Base-by-base conservation (phyloP, 1,140 invertebrate species). In the Penaeus indicus region DNA sequence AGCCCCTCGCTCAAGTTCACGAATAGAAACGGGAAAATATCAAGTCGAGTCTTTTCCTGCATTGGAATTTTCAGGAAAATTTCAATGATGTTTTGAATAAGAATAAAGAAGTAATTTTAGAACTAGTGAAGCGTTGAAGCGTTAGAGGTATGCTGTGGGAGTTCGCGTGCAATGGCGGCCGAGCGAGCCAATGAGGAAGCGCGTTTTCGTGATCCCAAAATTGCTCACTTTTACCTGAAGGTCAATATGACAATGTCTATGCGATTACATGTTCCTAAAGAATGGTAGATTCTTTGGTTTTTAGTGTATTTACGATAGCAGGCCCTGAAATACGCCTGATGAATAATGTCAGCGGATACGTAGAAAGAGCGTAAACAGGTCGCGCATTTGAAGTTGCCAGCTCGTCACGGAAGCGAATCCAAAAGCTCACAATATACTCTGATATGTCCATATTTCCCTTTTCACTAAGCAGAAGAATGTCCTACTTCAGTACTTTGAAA, bases 141-240 rank as follows among this genome's bases (percentile, higher is more conserved):
- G 54, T 54, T 54, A 54, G 54, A 54, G 54, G 7, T 54, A 54
- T 54, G 8, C 8, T 54, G 0, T 1, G 54, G 21, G 79, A 81
- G 62, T 88, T 64, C 61, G 22, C 21, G 21, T 25, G 54, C 69
- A 75, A 84, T 88, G 86, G 86, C 86, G 86, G 60, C 61, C 19
- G 27, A 47, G 22, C 62, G 27, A 63, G 75, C 84, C 84, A 86
- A 86, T 86, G 67, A 86, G 75, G 27, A 38, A 47, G 25, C 11
- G 75, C 64, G 61, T 64, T 77, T 79, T 79, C 84, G 84, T 86
- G 84, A 86, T 63, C 72, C 86, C 72, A 88, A 67, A 88, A 88
- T 78, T 84, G 63, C 81, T 78, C 72, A 88, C 81, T 88, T 88
- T 88, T 88, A 88, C 81, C 86, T 88, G 86, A 88, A 88, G 86